Percentiles rank a stretch among this genome's conserved stretches.
These are phyloP conservation scores for Caretta caretta DNA, from an alignment of 2,113 vertebrate genomes.

Conservation along the genomic window DNA sequence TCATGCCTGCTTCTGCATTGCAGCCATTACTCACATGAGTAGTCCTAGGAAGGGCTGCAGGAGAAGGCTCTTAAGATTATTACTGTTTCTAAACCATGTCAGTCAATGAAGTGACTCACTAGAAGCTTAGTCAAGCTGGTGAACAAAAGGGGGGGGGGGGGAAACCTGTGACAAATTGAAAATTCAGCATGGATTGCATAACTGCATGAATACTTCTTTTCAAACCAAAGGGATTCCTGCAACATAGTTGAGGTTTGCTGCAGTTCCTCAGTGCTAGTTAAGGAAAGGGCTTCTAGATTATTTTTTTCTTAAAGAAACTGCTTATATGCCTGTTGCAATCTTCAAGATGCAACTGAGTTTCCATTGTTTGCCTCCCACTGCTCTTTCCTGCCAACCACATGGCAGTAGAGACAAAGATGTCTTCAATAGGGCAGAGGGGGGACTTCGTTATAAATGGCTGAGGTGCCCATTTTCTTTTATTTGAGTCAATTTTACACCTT, in stretches of 20 bases:
- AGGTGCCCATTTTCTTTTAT: slow-evolving; percentile 2
- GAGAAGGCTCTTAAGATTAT: neutral
- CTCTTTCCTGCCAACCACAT: neutral
- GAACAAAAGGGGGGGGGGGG: slow-evolving; percentile 37
- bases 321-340: neutral
- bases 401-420: neutral
- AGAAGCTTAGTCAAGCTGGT: slow-evolving; percentile 25
- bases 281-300: neutral
- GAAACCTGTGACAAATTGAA: slow-evolving; percentile 70
- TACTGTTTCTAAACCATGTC: slow-evolving; percentile 21
- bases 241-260: slow-evolving; percentile 25
- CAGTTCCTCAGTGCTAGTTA: slow-evolving; percentile 12
- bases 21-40: slow-evolving; percentile 6
- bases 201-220: slow-evolving; percentile 66
- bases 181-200: slow-evolving; percentile 57
- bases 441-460: neutral
- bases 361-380: neutral
- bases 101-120: slow-evolving; percentile 38
- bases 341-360: neutral
- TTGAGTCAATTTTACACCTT: neutral
- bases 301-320: neutral
- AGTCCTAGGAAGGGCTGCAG: neutral
- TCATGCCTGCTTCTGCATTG: neutral
- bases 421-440: neutral
- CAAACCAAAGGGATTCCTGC: slow-evolving; percentile 47